A percentile compares a stretch with the other conserved stretches of the same genome.
Conservation (phyloP, 2,888 invertebrate species). For the Vanessa cardui region DNA sequence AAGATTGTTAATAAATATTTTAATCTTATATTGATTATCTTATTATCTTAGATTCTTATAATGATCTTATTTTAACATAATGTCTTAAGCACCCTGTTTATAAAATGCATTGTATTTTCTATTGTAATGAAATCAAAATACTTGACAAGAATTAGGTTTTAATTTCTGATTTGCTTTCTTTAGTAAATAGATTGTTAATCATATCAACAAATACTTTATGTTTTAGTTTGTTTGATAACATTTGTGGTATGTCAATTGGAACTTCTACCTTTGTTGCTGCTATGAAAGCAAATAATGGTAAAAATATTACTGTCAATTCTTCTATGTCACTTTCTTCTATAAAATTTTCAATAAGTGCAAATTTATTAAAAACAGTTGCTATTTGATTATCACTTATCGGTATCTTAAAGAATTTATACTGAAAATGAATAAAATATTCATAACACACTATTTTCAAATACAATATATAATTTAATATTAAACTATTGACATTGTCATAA, state of each 20-base stretch:
- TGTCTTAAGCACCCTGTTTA: background rate
- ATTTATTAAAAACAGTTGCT: constrained; percentile 49
- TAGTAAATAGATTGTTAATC: constrained; percentile 43
- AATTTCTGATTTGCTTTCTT: constrained; percentile 20
- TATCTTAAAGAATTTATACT: constrained; percentile 67
- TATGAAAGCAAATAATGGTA: constrained; percentile 64
- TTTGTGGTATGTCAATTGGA: constrained; percentile 46
- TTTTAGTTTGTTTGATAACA: constrained; percentile 45
- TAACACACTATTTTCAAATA: background rate
- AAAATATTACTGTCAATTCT: constrained; percentile 51
- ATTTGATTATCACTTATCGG: constrained; percentile 59
- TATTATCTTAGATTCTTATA: too few species aligned
- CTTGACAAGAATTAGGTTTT: constrained; percentile 14
- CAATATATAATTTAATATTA: background rate
- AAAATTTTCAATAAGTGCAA: constrained; percentile 50
- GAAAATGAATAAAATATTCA: constrained; percentile 46
- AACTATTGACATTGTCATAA: background rate
- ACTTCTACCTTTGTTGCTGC: constrained; percentile 55
- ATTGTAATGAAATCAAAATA: constrained; percentile 1
- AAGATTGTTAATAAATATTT: background rate
- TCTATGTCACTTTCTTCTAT: constrained; percentile 51
- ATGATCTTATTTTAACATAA: background rate
- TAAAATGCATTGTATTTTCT: background rate
- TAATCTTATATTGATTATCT: background rate
- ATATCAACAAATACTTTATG: constrained; percentile 48